Evolutionary conservation across 2,113 vertebrate species (phyloP), one percentile per base, ranked within the genome.

Genomic region (Entomyzon cyanotis): DNA sequence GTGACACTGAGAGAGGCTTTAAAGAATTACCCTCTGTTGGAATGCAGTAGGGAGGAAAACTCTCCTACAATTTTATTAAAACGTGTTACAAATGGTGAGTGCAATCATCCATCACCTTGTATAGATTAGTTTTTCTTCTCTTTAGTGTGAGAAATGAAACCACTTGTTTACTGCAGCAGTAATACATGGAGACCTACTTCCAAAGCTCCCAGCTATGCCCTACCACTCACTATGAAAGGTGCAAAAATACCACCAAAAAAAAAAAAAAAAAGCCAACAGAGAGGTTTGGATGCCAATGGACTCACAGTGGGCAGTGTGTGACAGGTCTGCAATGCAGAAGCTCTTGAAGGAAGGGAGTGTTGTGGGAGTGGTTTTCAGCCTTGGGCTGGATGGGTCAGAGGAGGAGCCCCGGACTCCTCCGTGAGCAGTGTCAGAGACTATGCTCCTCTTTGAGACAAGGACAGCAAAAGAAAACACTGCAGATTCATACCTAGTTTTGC

Each of bases 81-180:
- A 79, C 35, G 63, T 89, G 73, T 82, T 91, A 65, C 53, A 79
- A 94, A 78, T 27, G 37, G n/a, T 82, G 58, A 91, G 62, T 27
- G 41, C 58, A 35, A 30, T 82, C 93, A 89, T 91, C 93, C 89
- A 90, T 93, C 91, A 90, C 64, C 77, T 75, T 46, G n/a, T 68
- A 69, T 7, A 62, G 77, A 95, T 87, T 82, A 46, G 53, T 64
- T 67, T 83, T 96, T 77, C 83, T 63, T 82, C 63, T 82, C 75
- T 89, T 74, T 50, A 76, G 53, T 8, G 49, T 52, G 46, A 94
- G 74, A 82, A 94, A 89, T 94, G 44, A 95, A 95, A 84, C 21
- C 69, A 39, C 69, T 82, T 39, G 49, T 89, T 96, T 82, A 56
- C 58, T 78, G 56, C 33, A 89, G 84, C 84, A 84, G 6, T 19